Conservation (phyloP, 1,140 invertebrate species). For the Cotesia vestalis region DNA sequence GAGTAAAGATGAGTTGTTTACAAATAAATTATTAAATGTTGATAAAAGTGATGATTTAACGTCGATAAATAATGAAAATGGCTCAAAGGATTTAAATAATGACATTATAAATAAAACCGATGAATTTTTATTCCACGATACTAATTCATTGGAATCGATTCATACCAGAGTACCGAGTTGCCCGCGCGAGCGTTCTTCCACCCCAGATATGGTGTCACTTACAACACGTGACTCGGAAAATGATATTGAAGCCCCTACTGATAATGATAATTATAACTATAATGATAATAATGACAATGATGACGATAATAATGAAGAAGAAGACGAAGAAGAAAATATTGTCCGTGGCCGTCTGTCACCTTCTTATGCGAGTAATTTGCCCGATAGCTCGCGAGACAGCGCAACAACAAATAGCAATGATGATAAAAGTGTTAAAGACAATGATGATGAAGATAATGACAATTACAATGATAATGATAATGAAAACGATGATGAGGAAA, state of each 20-base stretch:
- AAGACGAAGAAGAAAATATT: slow-evolving; percentile 43
- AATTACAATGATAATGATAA: slow-evolving; percentile 40
- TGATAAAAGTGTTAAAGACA: slow-evolving; percentile 13
- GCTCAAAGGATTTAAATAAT: neutral
- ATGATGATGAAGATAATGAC: neutral
- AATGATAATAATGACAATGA: slow-evolving; percentile 29
- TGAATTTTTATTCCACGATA: slow-evolving; percentile 18
- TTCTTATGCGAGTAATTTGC: slow-evolving; percentile 52
- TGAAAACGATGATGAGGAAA: neutral
- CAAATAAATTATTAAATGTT: neutral
- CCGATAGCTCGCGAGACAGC: slow-evolving; percentile 51
- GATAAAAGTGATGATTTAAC: neutral
- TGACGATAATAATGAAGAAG: slow-evolving; percentile 43
- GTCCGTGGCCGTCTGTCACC: slow-evolving; percentile 52
- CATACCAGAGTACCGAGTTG: slow-evolving; percentile 31
- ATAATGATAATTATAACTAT: slow-evolving; percentile 12
- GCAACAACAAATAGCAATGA: slow-evolving; percentile 44
- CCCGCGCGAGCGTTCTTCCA: slow-evolving; percentile 34
- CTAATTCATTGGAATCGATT: slow-evolving; percentile 36
- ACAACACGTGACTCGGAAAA: slow-evolving; percentile 42
- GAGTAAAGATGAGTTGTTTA: neutral
- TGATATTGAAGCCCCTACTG: slow-evolving; percentile 45
- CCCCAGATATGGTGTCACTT: slow-evolving; percentile 43
- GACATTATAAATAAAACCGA: slow-evolving; percentile 16
- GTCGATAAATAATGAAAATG: neutral